Base-by-base conservation (phyloP, 2,888 invertebrate genomes). In the Galerucella calmariensis region DNA sequence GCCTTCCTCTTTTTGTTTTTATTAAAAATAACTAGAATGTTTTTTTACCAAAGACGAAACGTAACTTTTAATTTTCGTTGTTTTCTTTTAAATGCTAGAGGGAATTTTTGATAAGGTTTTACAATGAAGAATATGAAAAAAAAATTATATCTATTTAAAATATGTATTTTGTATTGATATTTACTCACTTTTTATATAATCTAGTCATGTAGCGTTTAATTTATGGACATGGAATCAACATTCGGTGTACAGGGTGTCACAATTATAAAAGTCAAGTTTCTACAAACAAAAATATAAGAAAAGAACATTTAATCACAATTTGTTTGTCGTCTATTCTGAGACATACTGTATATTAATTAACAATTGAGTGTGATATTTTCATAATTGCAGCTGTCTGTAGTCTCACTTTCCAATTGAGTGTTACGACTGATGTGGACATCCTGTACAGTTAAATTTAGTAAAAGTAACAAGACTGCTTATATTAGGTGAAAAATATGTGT, bases 151-250 rank as follows among this genome's bases (percentile, higher is more conserved):
- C 63, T 65, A 69, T 66, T 59, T 66, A 48, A 73, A 44, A 75
- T 76, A 79, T 76, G 76, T 80, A 80, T 80, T 80, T 80, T 80
- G 77, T 80, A 80, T 79, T 77, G 63, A 80, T 80, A 79, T 80
- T 80, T 80, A 80, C 80, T 79, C 76, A 76, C 71, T 74, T 78
- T 78, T 78, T 72, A 77, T 80, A 78, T 79, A 72, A 77, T 80
- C 80, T 80, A 80, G 80, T 80, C 80, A 80, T 61, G 73, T 75
- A 78, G 76, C 61, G 35, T 66, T 75, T 74, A 74, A 73, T 73
- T 74, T 71, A 75, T 69, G 14, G 24, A 48, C 51, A 65, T 46
- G 16, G 20, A 65, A 44, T 65, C 44, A 65, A 71, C 67, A 71
- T 74, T 75, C 41, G 53, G 48, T 62, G 69, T 76, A 73, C 77